phyloP scores from a whole-genome alignment of 2,888 invertebrate genomes.

The Dicyrtomina minuta region DNA sequence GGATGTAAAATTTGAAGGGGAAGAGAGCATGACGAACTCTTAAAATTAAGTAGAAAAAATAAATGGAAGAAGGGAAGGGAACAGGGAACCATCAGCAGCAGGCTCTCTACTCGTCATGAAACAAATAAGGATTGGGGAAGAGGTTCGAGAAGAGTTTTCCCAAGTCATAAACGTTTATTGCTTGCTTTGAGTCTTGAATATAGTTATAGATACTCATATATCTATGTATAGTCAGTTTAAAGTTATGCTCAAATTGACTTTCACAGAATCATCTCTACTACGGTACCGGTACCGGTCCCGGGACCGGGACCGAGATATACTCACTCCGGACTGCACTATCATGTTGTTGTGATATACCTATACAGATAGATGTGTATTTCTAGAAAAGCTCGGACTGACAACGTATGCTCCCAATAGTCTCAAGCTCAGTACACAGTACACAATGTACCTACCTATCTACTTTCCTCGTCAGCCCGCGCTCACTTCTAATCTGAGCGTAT shows the following conservation, averaged over 20 bases:
- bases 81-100: slow-evolving; percentile 3
- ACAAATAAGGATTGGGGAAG: not conserved
- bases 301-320: no score
- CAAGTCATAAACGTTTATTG: slow-evolving; percentile 22
- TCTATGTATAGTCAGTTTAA: no score
- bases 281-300: no score
- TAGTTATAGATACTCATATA: not conserved
- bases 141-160: slow-evolving; percentile 6
- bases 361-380: no score
- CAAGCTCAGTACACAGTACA: no score
- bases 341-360: no score
- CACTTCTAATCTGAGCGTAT: no score
- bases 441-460: no score
- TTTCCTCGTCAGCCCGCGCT: no score
- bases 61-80: not conserved
- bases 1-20: not conserved
- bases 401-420: no score
- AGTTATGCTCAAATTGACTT: not conserved
- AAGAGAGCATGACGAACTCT: not conserved
- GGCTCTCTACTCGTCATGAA: slow-evolving; percentile 1
- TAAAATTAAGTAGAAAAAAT: slow-evolving; percentile 8
- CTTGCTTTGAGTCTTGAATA: slow-evolving; percentile 3
- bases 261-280: not conserved
- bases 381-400: no score
- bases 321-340: no score